phyloP scores from a whole-genome alignment of 1,140 invertebrate species.

The Polypedilum vanderplanki region DNA sequence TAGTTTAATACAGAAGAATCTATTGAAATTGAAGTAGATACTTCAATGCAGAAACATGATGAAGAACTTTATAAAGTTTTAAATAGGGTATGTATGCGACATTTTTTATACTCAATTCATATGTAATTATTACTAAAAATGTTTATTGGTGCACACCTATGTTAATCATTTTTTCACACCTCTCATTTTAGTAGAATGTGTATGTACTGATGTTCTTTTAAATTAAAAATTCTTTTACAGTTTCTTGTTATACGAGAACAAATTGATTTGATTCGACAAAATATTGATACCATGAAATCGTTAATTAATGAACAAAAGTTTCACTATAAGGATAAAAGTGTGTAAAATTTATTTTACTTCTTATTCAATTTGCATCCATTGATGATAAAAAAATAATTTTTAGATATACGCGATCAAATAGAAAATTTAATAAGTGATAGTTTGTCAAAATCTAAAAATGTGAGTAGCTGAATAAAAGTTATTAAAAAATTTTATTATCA shows the following conservation, averaged over 20 bases:
- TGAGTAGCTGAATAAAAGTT: neutral
- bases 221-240: neutral
- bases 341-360: neutral
- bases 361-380: neutral
- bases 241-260: neutral
- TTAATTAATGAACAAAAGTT: conserved; percentile 4
- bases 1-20: neutral
- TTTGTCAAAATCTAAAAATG: neutral
- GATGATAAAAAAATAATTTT: neutral
- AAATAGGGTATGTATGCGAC: neutral
- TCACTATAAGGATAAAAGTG: conserved; percentile 25
- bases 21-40: neutral
- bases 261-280: neutral
- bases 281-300: neutral
- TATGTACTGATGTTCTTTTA: neutral
- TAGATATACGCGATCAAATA: neutral
- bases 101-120: neutral
- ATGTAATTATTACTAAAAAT: neutral
- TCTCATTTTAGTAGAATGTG: neutral
- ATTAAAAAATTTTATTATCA: neutral
- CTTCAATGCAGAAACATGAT: neutral
- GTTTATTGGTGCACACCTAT: neutral
- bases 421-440: neutral
- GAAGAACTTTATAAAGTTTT: neutral
- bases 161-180: neutral